Percentiles rank a stretch among this genome's conserved stretches.
Evolutionary conservation across 2,113 vertebrate species (phyloP).

Genomic region (Otus sunia): DNA sequence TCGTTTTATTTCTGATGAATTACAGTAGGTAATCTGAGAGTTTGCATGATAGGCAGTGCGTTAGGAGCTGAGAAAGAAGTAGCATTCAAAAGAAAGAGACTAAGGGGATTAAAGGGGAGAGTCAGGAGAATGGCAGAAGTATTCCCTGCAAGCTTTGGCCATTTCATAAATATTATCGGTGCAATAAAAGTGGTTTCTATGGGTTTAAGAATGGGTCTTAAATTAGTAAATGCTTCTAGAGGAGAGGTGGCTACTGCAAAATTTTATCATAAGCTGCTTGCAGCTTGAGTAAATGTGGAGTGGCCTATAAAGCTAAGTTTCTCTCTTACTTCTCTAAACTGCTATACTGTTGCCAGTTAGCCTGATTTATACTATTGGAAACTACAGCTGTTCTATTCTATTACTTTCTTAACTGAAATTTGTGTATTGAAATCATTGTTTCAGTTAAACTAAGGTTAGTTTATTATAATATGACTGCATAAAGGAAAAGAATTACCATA

Average conservation of each 20-base stretch:
- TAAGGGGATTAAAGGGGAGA: background rate
- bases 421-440: background rate
- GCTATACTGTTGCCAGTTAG: background rate
- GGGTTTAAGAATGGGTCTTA: background rate
- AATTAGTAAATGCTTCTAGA: background rate
- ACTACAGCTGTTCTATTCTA: background rate
- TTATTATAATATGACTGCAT: background rate
- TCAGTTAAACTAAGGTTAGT: background rate
- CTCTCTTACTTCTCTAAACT: background rate
- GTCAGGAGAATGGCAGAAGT: background rate
- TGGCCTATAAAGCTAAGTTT: background rate
- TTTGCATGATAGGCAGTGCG: background rate
- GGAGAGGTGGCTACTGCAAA: background rate
- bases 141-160: background rate
- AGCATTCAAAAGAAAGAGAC: background rate
- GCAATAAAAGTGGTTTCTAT: background rate
- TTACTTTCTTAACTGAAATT: background rate
- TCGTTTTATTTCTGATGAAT: background rate
- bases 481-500: background rate
- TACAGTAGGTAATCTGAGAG: background rate
- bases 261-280: background rate
- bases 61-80: background rate
- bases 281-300: background rate
- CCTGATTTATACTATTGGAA: background rate
- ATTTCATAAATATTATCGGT: background rate